Base-by-base conservation (phyloP, 1,140 invertebrate genomes). In the Hycleus phaleratus region DNA sequence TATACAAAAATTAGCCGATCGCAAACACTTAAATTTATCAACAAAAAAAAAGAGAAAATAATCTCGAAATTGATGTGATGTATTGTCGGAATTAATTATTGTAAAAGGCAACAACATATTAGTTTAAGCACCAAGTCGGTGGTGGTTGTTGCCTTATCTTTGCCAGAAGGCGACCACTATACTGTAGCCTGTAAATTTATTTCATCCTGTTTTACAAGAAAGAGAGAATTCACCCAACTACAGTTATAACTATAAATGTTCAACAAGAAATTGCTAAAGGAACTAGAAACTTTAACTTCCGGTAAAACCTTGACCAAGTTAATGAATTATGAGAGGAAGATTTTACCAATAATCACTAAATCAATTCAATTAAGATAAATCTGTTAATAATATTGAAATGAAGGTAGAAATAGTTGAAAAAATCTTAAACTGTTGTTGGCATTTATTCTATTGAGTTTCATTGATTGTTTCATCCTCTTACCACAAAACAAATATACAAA, bases 171-270 rank as follows among this genome's bases (percentile, higher is more conserved):
- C 50, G 50, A 40, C 42, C 50, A 40, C 38, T 26, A 24, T 32
- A 32, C 32, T 1, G 38, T 43, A 42, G 40, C 50, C 50, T 10
- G 50, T 52, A 52, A 44, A 52, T 52, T 52, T 52, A 52, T 52
- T 38, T 40, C 4, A 4, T 24, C 38, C 38, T 18, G 12, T 9
- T 54, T 54, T 54, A 54, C 51, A 5, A 32, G 32, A 32, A 7
- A 32, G 10, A 32, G 2, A 32, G 32, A 32, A 2, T 32, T 32
- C 44, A 7, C 46, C 47, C 45, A 56, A 56, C 43, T 56, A 3
- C 7, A 38, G n/a, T 43, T n/a, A 56, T 56, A 56, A 56, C 46
- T 46, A 24, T 56, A 48, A 56, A 48, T 56, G 46, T 38, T 45
- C 45, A 47, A 56, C 9, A n/a, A 42, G 38, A 40, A 56, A 56